Base-by-base conservation (phyloP, 2,797 vertebrate genomes). In the Antennarius maculatus region DNA sequence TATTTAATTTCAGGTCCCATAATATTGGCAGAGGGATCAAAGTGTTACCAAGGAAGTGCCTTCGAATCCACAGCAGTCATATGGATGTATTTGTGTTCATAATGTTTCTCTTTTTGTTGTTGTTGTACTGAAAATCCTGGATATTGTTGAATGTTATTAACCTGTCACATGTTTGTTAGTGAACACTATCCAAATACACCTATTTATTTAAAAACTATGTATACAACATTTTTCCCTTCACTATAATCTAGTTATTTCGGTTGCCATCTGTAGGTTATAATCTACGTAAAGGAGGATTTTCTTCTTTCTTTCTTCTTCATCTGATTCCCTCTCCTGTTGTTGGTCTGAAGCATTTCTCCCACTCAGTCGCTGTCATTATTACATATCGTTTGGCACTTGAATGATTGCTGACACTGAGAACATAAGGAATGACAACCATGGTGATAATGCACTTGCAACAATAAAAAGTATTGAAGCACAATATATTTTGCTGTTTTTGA, bases 21-120 rank as follows among this genome's bases (percentile, higher is more conserved):
- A 73, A 76, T 56, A 68, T 78, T 63, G 59, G 79, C 90, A 85
- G 92, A 90, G 74, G 83, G 87, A 88, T 88, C 80, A 55, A 77
- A 69, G 85, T 79, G 84, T 91, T 89, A 82, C 90, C 89, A 85
- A 91, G 92, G 87, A 94, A 92, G 93, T 94, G 93, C 93, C 93
- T 94, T 94, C 86, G 84, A 85, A 91, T 84, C 86, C 86, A 86
- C 88, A 87, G 70, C 85, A 84, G 80, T 86, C 84, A 87, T 77
- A 54, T 60, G 58, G 87, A 77, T 71, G 75, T 88, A 83, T 41
- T 86, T 87, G 76, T 86, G 76, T 86, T 78, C 74, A 68, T 72
- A 66, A 52, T 77, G 45, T 86, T 83, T 85, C 52, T 80, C 61
- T 80, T 87, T 80, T 78, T 82, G 56, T 79, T 87, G 29, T 61